Percentiles rank a stretch among this genome's conserved stretches.
phyloP scores from a whole-genome alignment of 2,888 invertebrate genomes.

The Yponomeuta cagnagella region DNA sequence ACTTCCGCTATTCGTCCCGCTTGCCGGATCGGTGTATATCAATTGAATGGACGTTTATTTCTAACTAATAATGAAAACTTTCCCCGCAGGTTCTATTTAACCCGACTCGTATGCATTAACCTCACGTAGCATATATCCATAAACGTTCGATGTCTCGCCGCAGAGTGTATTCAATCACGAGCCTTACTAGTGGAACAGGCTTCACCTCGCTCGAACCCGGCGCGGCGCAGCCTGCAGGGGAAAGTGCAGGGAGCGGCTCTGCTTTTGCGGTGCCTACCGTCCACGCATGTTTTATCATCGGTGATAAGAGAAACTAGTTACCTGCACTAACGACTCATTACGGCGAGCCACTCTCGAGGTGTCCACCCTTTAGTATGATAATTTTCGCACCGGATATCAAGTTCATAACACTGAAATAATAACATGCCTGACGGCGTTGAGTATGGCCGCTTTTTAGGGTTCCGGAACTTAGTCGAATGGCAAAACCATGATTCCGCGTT shows the following conservation, averaged over 20 bases:
- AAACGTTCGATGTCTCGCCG: slow-evolving; percentile 42
- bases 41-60: slow-evolving; percentile 23
- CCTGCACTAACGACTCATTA: slow-evolving; percentile 48
- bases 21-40: slow-evolving; percentile 16
- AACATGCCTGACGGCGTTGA: slow-evolving; percentile 13
- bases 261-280: slow-evolving; percentile 23
- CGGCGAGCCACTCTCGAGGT: slow-evolving; percentile 32
- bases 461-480: too few relatives aligned
- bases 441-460: slow-evolving; percentile 4
- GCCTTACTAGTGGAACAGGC: slow-evolving; percentile 46
- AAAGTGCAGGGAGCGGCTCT: slow-evolving; percentile 67
- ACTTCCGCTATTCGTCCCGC: slow-evolving; percentile 15
- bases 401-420: slow-evolving; percentile 20
- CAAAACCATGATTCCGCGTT: too few relatives aligned
- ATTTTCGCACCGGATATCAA: slow-evolving; percentile 29
- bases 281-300: slow-evolving; percentile 68
- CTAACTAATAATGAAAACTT: slow-evolving; percentile 37
- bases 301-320: slow-evolving; percentile 67
- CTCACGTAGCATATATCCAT: slow-evolving; percentile 50
- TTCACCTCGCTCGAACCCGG: slow-evolving; percentile 46
- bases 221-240: slow-evolving; percentile 32
- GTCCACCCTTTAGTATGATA: slow-evolving; percentile 22
- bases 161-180: slow-evolving; percentile 49
- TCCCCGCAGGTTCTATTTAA: slow-evolving; percentile 42
- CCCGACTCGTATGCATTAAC: slow-evolving; percentile 49